Evolutionary conservation across 92 coral and sea anemone species (phyloP).

Genomic region (Montipora capitata): DNA sequence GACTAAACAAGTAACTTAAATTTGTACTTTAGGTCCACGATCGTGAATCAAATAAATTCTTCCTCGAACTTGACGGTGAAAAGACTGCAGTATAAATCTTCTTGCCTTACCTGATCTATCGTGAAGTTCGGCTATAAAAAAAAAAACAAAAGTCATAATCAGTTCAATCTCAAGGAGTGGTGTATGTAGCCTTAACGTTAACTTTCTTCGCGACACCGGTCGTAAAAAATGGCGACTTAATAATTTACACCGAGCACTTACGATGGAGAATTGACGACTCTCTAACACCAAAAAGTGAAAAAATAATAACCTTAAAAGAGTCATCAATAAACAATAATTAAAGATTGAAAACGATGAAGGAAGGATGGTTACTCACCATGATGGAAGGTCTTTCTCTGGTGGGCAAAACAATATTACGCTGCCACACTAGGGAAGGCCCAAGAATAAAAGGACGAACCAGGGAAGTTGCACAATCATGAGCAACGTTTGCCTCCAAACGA

Average conservation of each 20-base stretch:
- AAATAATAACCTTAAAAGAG: not conserved
- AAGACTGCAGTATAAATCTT: no score
- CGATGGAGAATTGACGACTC: not conserved
- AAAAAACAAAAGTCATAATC: not conserved
- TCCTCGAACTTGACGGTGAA: not conserved
- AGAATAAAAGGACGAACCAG: conserved; percentile 71
- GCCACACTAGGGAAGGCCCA: conserved; percentile 79
- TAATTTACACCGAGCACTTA: not conserved
- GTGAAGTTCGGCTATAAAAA: conserved; percentile 93
- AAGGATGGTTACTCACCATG: conserved; percentile 97
- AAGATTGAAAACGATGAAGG: conserved; percentile 85
- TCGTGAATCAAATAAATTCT: not conserved
- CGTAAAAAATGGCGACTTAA: conserved; percentile 18
- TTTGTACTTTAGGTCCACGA: not conserved
- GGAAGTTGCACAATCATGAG: conserved; percentile 85
- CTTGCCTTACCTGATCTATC: conserved; percentile 93
- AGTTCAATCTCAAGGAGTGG: not conserved
- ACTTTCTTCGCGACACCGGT: conserved; percentile 5
- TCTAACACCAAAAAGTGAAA: not conserved
- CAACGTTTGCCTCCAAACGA: conserved; percentile 69
- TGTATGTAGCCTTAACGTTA: no score
- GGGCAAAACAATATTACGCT: conserved; percentile 33
- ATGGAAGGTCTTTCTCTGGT: conserved; percentile 74
- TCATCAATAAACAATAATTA: not conserved
- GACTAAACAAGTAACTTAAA: not conserved